phyloP scores from a whole-genome alignment of 2,888 invertebrate species.

The Eulithis prunata region DNA sequence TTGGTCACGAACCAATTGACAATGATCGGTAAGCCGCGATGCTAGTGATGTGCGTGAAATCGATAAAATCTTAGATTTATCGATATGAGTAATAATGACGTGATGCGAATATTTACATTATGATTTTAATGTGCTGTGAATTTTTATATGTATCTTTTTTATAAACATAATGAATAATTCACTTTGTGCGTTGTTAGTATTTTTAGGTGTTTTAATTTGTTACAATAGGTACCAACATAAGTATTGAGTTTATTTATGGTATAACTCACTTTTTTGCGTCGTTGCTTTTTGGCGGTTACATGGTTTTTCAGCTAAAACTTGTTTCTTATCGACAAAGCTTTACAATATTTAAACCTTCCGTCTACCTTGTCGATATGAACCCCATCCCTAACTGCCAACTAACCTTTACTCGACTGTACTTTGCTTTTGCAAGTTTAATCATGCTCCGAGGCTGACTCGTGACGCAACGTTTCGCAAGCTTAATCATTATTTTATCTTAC shows the following conservation, averaged over 20 bases:
- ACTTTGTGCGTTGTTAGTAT: neutral
- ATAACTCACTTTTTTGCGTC: no score
- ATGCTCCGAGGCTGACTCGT: constrained; percentile 77
- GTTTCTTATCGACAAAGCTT: no score
- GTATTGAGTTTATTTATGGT: no score
- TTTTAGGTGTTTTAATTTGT: neutral
- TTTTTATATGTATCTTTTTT: constrained; percentile 22
- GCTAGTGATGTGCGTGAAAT: constrained; percentile 53
- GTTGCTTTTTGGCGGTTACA: no score
- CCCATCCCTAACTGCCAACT: constrained; percentile 60
- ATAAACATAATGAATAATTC: constrained; percentile 3
- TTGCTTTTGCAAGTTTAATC: constrained; percentile 84
- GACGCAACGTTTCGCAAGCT: constrained; percentile 82
- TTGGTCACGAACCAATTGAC: constrained; percentile 84
- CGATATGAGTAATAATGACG: constrained; percentile 38
- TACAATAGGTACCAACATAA: no score
- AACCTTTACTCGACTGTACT: constrained; percentile 81
- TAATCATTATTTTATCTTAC: constrained; percentile 83
- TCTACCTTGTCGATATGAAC: constrained; percentile 43
- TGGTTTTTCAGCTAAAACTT: no score
- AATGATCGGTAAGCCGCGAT: constrained; percentile 78
- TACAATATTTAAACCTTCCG: no score
- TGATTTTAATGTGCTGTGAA: constrained; percentile 25
- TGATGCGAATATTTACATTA: constrained; percentile 31
- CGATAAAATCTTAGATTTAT: constrained; percentile 43